Percentiles rank a stretch among this genome's conserved stretches.
Conservation (phyloP, 2,797 vertebrate species). For the Microctenopoma stevenorrisi region DNA sequence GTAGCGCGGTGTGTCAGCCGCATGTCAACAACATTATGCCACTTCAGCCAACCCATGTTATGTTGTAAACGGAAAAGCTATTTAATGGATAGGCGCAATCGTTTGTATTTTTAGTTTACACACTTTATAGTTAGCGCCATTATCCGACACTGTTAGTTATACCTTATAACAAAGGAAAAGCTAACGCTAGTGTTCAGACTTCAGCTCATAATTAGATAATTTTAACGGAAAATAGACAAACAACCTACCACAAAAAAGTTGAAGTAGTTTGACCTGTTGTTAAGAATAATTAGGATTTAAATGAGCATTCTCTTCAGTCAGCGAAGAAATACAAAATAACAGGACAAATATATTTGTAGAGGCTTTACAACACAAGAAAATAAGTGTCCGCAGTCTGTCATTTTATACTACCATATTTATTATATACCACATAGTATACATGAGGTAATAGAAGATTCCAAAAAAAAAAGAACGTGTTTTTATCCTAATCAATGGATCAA, state of each 20-base stretch:
- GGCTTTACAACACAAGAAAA: too few species aligned
- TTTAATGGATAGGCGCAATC: background rate
- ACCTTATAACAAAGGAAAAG: background rate
- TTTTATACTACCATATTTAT: too few species aligned
- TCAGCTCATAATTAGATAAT: background rate
- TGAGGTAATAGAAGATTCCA: too few species aligned
- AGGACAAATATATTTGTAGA: too few species aligned
- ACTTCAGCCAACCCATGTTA: background rate
- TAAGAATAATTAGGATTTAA: too few species aligned
- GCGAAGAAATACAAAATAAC: too few species aligned
- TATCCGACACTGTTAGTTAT: background rate
- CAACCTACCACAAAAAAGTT: too few species aligned
- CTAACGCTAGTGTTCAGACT: background rate
- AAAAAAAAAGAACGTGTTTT: too few species aligned
- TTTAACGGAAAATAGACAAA: background rate
- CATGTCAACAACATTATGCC: slow-evolving; percentile 65
- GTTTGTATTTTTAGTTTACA: background rate
- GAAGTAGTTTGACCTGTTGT: background rate
- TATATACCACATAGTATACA: too few species aligned
- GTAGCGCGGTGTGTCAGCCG: slow-evolving; percentile 49
- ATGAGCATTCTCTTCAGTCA: too few species aligned
- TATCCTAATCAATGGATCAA: too few species aligned
- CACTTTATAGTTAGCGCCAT: fast-evolving
- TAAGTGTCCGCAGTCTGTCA: too few species aligned
- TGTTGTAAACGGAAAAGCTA: background rate